Base-by-base conservation (phyloP, 2,113 vertebrate species). In the Tachysurus fulvidraco region DNA sequence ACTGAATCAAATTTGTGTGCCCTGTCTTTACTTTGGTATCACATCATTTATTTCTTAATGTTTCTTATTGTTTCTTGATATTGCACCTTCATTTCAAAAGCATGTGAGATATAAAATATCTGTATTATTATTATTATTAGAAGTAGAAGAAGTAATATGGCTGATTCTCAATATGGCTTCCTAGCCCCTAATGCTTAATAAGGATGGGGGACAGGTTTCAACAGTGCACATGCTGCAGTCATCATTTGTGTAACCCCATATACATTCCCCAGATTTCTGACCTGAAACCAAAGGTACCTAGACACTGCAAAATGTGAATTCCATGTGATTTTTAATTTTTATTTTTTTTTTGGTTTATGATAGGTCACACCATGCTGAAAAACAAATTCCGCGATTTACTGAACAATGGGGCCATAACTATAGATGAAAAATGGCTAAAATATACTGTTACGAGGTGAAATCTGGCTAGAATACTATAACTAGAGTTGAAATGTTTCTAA, bases 161-260 rank as follows among this genome's bases (percentile, higher is more conserved):
- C 64, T 86, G 57, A 46, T 77, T 76, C 77, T 86, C 59, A 90
- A 83, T 89, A 85, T 86, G 84, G 84, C 81, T 87, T 87, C 59
- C 78, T n/a, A 83, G 13, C 30, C 57, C 57, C 28, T 69, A 46
- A 46, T n/a, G 23, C 64, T 50, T 82, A 83, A 71, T 69, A 84
- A 77, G 65, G 41, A 52, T 71, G 81, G 87, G 86, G 88, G 86
- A 86, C 79, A 54, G 36, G 69, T 90, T 90, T 88, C 78, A 90
- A 41, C 83, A 89, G 23, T 77, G 82, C 87, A 84, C 86, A 82
- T 88, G 83, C 83, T 84, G 88, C 82, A 88, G 89, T 60, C 54
- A 83, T 41, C 64, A 83, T 76, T 46, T 87, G 89, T 88, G 87
- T 88, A 57, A 83, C 88, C 36, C 60, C 50, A 7, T 83, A 86